These are phyloP conservation scores for Yponomeuta sedellus DNA, from an alignment of 2,888 invertebrate genomes.

Conservation along the genomic window DNA sequence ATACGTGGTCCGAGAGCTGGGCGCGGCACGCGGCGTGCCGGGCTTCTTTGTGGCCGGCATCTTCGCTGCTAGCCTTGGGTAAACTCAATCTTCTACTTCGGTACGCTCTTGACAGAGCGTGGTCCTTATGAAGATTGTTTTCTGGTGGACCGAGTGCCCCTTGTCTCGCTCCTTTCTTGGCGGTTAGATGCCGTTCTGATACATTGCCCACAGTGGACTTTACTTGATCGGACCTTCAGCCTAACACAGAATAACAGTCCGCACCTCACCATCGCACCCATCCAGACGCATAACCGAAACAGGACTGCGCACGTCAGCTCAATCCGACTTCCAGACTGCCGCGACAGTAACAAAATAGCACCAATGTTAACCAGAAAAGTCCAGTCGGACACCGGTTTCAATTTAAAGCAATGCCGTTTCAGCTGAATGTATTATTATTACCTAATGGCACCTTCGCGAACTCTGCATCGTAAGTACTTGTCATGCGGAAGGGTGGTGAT, in stretches of 20 bases:
- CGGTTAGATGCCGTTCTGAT: no score
- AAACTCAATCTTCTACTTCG: constrained; percentile 25
- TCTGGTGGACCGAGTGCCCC: no score
- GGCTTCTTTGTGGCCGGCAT: constrained; percentile 97
- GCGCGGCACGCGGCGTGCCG: constrained; percentile 84
- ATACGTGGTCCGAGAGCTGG: constrained; percentile 91
- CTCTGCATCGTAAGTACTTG: neutral
- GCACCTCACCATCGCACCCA: neutral
- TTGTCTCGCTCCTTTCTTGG: no score
- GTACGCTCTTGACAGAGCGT: no score
- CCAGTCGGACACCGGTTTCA: constrained; percentile 57
- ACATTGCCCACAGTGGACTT: no score
- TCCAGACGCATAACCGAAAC: constrained; percentile 9
- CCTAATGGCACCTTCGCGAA: constrained; percentile 4
- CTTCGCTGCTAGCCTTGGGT: constrained; percentile 97
- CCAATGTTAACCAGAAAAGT: constrained; percentile 45
- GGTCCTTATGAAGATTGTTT: no score
- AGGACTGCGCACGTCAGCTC: neutral
- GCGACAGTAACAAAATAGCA: neutral
- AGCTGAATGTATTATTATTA: neutral
- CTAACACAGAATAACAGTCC: neutral
- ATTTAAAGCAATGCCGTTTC: constrained; percentile 32
- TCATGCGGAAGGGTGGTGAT: no score
- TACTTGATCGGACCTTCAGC: no score
- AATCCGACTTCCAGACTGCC: neutral